A percentile compares a stretch with the other conserved stretches of the same genome.
These are phyloP conservation scores for Acanthis flammea DNA, from an alignment of 2,797 vertebrate genomes.

Conservation along the genomic window DNA sequence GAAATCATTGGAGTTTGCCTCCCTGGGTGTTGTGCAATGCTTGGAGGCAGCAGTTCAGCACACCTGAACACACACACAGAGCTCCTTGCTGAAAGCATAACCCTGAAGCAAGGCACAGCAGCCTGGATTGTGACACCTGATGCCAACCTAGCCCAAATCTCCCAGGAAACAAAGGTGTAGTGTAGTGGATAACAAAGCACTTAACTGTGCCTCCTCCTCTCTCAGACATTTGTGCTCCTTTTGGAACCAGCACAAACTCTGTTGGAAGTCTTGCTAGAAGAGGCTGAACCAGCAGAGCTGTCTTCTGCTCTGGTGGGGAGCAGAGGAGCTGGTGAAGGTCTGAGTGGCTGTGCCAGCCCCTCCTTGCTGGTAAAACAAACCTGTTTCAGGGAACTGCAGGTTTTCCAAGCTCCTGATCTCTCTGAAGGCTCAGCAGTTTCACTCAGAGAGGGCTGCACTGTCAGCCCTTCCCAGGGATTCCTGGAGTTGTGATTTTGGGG, in stretches of 20 bases:
- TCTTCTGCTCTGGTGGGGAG: neutral
- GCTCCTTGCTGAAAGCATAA: conserved; percentile 52
- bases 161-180: conserved; percentile 60
- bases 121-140: conserved; percentile 14
- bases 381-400: neutral
- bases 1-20: conserved; percentile 34
- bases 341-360: neutral
- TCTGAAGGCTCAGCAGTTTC: neutral
- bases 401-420: neutral
- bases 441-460: neutral
- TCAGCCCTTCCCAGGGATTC: neutral
- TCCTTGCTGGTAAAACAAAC: neutral
- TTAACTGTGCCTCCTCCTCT: conserved; percentile 10
- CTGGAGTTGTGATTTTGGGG: neutral
- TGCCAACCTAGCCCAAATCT: conserved; percentile 36
- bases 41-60: neutral
- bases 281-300: neutral
- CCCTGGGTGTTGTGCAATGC: neutral
- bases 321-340: neutral
- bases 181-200: conserved; percentile 28
- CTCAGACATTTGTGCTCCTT: neutral
- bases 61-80: conserved; percentile 10
- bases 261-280: neutral
- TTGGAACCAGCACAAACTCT: neutral
- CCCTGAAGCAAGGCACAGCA: conserved; percentile 2